Base-by-base conservation (phyloP, 92 coral and sea anemone species). In the Zoanthus sociatus region DNA sequence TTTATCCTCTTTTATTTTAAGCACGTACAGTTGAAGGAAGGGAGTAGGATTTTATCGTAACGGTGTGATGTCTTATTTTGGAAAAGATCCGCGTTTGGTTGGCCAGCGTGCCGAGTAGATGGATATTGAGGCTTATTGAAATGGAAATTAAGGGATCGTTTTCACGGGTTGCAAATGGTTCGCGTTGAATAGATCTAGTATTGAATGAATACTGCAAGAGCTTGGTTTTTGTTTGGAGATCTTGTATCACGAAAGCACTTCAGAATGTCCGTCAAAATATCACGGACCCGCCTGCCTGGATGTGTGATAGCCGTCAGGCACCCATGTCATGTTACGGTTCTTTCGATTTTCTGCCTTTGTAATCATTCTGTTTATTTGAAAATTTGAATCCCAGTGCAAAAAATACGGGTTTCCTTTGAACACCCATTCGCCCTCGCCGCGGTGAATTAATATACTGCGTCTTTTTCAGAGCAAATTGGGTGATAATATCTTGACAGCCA, bases 401-500 rank as follows among this genome's bases (percentile, higher is more conserved):
- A 68, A 44, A 69, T 7, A 67, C 63, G 63, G 90, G 83, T 90
- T 58, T 69, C 83, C 71, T 77, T 78, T 78, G 70, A 81, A 66
- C 30, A 74, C 71, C 82, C 54, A 64, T 64, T 81, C 76, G 73
- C 20, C 63, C 70, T 81, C 75, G 75, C 87, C 94, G 93, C 26
- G 26, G 26, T 95, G 98, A 95, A 95, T 95, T 93, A 95, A 93
- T 90, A 94, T 93, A 88, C 92, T 84, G 93, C 91, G 87, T 92
- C 91, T 92, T 87, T 94, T 95, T 93, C 91, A 88, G 91, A 91
- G 94, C 91, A 93, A 89, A 91, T 91, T 88, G 89, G 86, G 92
- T 84, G 98, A 95, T 95, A 92, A 93, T 95, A 95, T 95, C 98
- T 88, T 78, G 85, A 81, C 85, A 81, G 85, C 85, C 6, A 81